Conservation (phyloP, 1,140 invertebrate genomes). For the Limonius californicus region DNA sequence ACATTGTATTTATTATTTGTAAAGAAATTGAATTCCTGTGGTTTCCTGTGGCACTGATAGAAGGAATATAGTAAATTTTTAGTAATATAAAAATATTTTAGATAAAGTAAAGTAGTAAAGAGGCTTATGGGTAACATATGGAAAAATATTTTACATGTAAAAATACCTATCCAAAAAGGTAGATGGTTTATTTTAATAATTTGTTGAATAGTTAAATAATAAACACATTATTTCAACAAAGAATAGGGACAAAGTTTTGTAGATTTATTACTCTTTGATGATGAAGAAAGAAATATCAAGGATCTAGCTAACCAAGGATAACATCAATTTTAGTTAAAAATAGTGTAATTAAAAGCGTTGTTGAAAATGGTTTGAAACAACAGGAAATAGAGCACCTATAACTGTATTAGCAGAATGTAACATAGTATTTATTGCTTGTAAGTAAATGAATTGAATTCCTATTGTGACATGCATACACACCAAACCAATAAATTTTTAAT, state of each 20-base stretch:
- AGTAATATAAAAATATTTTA: too few species aligned
- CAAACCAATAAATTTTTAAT: too few species aligned
- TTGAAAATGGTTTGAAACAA: conserved; percentile 28
- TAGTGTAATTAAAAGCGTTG: conserved; percentile 50
- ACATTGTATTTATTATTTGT: not conserved
- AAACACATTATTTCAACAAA: conserved; percentile 48
- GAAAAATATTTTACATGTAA: conserved; percentile 65
- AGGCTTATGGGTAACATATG: too few species aligned
- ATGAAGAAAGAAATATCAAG: conserved; percentile 60
- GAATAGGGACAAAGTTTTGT: conserved; percentile 52
- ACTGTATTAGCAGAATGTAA: conserved; percentile 24
- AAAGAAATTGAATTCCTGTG: not conserved
- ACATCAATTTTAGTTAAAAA: conserved; percentile 54
- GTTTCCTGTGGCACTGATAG: not conserved
- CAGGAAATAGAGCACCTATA: conserved; percentile 37
- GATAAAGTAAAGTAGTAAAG: too few species aligned
- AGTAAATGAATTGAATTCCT: too few species aligned
- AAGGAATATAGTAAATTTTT: not conserved
- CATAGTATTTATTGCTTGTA: not conserved
- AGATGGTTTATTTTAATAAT: conserved; percentile 68
- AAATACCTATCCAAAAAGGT: conserved; percentile 73
- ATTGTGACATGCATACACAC: too few species aligned
- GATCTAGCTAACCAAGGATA: conserved; percentile 55
- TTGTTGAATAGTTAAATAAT: too few species aligned
- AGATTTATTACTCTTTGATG: conserved; percentile 73